Percentiles rank a stretch among this genome's conserved stretches.
Evolutionary conservation across 2,888 invertebrate genomes (phyloP).

Genomic region (Epinotia nisella): DNA sequence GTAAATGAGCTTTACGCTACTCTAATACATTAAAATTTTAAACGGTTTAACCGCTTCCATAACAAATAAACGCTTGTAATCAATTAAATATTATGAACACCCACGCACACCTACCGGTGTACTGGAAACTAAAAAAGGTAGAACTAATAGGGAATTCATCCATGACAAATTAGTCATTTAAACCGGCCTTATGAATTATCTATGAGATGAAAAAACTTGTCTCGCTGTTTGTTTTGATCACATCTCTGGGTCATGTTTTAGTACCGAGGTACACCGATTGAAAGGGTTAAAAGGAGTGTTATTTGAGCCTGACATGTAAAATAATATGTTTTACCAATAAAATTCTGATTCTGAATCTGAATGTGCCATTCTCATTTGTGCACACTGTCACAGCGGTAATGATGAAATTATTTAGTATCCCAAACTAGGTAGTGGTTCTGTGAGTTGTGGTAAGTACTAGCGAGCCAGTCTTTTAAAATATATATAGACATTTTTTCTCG

Average conservation of each 20-base stretch:
- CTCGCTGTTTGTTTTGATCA: slow-evolving; percentile 50
- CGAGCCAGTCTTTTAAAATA: too few relatives aligned
- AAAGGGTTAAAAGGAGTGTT: background rate
- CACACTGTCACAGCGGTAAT: too few relatives aligned
- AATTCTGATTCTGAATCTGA: too few relatives aligned
- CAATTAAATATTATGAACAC: slow-evolving; percentile 45
- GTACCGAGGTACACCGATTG: background rate
- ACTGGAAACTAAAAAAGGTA: slow-evolving; percentile 51
- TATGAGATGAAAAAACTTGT: slow-evolving; percentile 61
- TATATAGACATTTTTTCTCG: too few relatives aligned
- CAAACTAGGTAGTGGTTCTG: too few relatives aligned
- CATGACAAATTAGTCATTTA: slow-evolving; percentile 74
- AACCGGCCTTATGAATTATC: slow-evolving; percentile 71
- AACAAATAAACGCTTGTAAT: slow-evolving; percentile 47
- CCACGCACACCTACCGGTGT: slow-evolving; percentile 49
- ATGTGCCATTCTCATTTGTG: too few relatives aligned
- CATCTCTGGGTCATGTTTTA: slow-evolving; percentile 28
- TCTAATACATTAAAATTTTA: slow-evolving; percentile 46
- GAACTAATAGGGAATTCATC: slow-evolving; percentile 70
- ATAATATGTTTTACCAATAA: too few relatives aligned
- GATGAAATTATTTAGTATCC: too few relatives aligned
- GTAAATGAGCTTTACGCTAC: slow-evolving; percentile 8
- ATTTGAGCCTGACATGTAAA: too few relatives aligned
- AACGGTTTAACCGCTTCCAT: slow-evolving; percentile 45
- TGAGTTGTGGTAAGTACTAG: too few relatives aligned